Conservation (phyloP, 1,140 invertebrate genomes). For the Penaeus japonicus region DNA sequence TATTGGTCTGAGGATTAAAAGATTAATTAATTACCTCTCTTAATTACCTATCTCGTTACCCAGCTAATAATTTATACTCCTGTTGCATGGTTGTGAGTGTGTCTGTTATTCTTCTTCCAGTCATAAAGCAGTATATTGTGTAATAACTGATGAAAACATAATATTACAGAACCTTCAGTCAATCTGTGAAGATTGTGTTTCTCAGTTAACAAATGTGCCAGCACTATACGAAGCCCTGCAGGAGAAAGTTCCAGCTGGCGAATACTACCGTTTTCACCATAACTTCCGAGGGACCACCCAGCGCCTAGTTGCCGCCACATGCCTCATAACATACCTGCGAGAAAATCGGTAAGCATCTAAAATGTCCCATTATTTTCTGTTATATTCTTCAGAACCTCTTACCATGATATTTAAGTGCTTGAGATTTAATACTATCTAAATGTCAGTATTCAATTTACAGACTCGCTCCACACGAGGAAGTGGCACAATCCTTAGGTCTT, state of each 20-base stretch:
- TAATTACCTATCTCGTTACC: too few species aligned
- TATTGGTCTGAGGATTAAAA: too few species aligned
- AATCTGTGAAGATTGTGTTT: constrained; percentile 34
- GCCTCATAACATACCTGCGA: constrained; percentile 82
- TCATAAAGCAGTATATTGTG: not conserved
- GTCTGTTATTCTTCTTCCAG: too few species aligned
- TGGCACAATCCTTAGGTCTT: constrained; percentile 31
- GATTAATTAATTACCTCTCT: too few species aligned
- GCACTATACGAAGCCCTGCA: constrained; percentile 16
- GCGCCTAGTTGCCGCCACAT: constrained; percentile 77
- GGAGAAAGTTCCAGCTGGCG: constrained; percentile 60
- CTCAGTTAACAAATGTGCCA: constrained; percentile 21
- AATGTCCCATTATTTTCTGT: too few species aligned
- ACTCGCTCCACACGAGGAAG: constrained; percentile 33
- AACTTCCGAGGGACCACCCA: constrained; percentile 87
- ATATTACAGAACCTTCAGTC: constrained; percentile 28
- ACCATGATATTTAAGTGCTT: too few species aligned
- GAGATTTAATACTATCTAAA: too few species aligned
- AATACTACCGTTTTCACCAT: constrained; percentile 85
- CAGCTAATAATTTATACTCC: too few species aligned
- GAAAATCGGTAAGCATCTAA: constrained; percentile 72
- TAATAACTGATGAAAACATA: not conserved
- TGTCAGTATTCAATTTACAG: not conserved
- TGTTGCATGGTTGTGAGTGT: too few species aligned
- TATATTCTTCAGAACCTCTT: too few species aligned